phyloP scores from a whole-genome alignment of 2,888 invertebrate genomes.

The Cerastis leucographa region DNA sequence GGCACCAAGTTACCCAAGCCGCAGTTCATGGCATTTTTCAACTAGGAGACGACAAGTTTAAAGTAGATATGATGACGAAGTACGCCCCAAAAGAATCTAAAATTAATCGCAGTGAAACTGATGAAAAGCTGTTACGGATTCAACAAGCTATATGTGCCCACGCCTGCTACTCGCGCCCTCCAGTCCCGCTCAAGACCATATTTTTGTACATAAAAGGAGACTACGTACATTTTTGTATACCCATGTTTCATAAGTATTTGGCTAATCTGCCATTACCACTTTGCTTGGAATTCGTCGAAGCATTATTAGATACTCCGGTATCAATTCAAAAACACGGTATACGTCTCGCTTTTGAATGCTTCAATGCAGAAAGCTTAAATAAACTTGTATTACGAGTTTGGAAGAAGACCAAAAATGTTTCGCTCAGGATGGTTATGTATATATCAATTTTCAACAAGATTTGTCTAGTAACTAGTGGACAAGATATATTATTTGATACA shows the following conservation, averaged over 20 bases:
- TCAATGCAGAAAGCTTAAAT: slow-evolving; percentile 70
- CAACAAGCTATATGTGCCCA: slow-evolving; percentile 78
- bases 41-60: slow-evolving; percentile 69
- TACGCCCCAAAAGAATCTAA: slow-evolving; percentile 69
- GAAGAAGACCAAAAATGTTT: slow-evolving; percentile 76
- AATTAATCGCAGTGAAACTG: slow-evolving; percentile 67
- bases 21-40: slow-evolving; percentile 72
- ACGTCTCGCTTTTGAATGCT: slow-evolving; percentile 77
- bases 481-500: slow-evolving; percentile 70
- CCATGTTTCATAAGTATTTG: slow-evolving; percentile 74
- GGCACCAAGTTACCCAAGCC: slow-evolving; percentile 28
- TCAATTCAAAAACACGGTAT: slow-evolving; percentile 80
- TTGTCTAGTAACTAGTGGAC: slow-evolving; percentile 47
- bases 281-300: slow-evolving; percentile 72
- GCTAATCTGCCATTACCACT: slow-evolving; percentile 71
- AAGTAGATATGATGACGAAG: slow-evolving; percentile 71
- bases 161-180: slow-evolving; percentile 74
- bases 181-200: slow-evolving; percentile 71
- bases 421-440: slow-evolving; percentile 74
- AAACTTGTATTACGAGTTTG: slow-evolving; percentile 70
- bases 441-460: slow-evolving; percentile 72
- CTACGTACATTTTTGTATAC: slow-evolving; percentile 74
- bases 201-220: slow-evolving; percentile 76
- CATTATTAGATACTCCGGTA: slow-evolving; percentile 73
- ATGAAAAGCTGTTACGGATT: slow-evolving; percentile 61